phyloP scores from a whole-genome alignment of 2,888 invertebrate species.

The Cremastinae sp. region DNA sequence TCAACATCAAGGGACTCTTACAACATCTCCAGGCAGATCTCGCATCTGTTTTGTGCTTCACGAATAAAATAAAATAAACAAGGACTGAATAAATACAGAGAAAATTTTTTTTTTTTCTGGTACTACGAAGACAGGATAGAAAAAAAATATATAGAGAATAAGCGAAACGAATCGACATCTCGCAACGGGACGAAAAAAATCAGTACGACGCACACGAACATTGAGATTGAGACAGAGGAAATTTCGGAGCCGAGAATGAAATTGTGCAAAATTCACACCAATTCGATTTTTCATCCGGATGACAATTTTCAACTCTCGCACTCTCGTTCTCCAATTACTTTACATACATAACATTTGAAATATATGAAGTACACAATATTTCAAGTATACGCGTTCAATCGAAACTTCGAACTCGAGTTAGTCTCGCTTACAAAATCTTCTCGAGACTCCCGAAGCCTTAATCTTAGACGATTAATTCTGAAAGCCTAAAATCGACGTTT shows the following conservation, averaged over 20 bases:
- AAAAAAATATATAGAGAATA: neutral
- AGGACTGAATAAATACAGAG: neutral
- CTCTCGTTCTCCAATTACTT: slow-evolving; percentile 9
- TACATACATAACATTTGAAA: slow-evolving; percentile 18
- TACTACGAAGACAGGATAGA: slow-evolving; percentile 6
- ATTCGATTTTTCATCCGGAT: slow-evolving; percentile 22
- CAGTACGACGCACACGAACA: neutral
- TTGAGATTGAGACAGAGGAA: slow-evolving; percentile 15
- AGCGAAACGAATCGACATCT: neutral
- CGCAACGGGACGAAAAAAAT: neutral
- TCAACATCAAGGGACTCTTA: slow-evolving; percentile 20
- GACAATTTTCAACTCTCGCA: slow-evolving; percentile 3
- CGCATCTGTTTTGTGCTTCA: slow-evolving; percentile 27
- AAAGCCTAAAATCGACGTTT: slow-evolving; percentile 47
- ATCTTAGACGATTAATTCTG: slow-evolving; percentile 38
- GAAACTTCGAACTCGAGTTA: slow-evolving; percentile 16
- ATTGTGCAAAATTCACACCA: slow-evolving; percentile 25
- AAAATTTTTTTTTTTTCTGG: neutral
- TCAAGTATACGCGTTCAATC: too few relatives aligned
- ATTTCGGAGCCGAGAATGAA: slow-evolving; percentile 19
- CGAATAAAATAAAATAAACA: neutral
- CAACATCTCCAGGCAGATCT: slow-evolving; percentile 31
- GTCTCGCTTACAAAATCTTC: slow-evolving; percentile 49
- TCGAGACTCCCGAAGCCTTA: slow-evolving; percentile 38
- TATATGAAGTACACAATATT: slow-evolving; percentile 10